Conservation (phyloP, 2,797 vertebrate species). For the Pangasius larnaudii region DNA sequence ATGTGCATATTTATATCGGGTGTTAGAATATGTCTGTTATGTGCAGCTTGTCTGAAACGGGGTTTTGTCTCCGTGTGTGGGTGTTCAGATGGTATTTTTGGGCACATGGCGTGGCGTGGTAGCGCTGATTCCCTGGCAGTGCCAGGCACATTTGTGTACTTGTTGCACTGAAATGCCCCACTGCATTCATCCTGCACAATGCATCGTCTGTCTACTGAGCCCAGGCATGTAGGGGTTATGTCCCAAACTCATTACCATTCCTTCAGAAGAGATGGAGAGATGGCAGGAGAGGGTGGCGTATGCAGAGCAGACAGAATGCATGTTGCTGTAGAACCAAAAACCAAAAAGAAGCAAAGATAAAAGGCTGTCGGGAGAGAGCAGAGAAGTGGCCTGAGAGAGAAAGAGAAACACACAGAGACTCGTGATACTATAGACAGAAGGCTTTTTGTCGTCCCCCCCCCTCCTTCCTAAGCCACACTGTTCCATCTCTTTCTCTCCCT, state of each 20-base stretch:
- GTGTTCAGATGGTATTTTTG: constrained; percentile 53
- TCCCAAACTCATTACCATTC: constrained; percentile 46
- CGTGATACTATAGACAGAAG: constrained; percentile 54
- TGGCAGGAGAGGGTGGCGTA: constrained; percentile 1
- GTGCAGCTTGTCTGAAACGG: constrained; percentile 18
- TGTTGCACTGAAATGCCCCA: constrained; percentile 48
- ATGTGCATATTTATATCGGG: neutral
- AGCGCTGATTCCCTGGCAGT: constrained; percentile 36
- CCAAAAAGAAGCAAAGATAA: constrained; percentile 18
- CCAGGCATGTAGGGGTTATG: constrained; percentile 46
- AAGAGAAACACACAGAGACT: constrained; percentile 40
- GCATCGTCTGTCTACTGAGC: constrained; percentile 42
- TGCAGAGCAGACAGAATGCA: constrained; percentile 16
- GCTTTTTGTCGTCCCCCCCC: constrained; percentile 46
- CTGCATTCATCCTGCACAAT: constrained; percentile 51
- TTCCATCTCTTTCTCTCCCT: constrained; percentile 43
- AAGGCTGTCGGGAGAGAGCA: constrained; percentile 32
- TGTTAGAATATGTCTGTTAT: neutral
- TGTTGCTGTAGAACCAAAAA: constrained; percentile 22
- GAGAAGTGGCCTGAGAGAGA: constrained; percentile 15
- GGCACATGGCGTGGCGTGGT: constrained; percentile 51
- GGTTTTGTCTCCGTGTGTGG: constrained; percentile 22
- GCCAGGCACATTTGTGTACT: constrained; percentile 55
- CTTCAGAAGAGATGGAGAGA: constrained; percentile 27
- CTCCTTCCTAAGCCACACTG: constrained; percentile 30